These are phyloP conservation scores for Cuniculus paca DNA, from an alignment of 2,797 vertebrate genomes.

Conservation along the genomic window DNA sequence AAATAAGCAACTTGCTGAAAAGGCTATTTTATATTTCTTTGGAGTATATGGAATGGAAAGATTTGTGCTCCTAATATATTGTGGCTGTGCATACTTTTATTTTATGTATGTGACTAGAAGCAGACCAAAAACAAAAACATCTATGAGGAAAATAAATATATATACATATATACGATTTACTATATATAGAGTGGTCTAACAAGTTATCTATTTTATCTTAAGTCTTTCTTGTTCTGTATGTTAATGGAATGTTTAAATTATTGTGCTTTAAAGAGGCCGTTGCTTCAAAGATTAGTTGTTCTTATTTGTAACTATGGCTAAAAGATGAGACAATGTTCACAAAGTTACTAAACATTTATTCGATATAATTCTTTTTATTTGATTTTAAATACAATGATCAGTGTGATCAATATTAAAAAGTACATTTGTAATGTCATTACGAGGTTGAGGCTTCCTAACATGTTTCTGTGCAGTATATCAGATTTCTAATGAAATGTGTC, in stretches of 20 bases:
- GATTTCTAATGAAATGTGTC: conserved; percentile 58
- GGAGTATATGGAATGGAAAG: neutral
- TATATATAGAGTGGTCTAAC: neutral
- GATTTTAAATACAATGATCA: conserved; percentile 36
- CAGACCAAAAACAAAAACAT: conserved; percentile 37
- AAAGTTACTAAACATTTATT: conserved; percentile 33
- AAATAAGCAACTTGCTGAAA: conserved; percentile 45
- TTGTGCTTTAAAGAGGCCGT: neutral
- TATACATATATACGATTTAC: neutral
- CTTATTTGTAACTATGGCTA: conserved; percentile 6
- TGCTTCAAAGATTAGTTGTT: conserved; percentile 33
- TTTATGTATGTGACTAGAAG: neutral
- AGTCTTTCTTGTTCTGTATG: conserved; percentile 18
- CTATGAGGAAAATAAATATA: neutral
- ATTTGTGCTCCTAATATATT: conserved; percentile 20
- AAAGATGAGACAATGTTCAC: neutral
- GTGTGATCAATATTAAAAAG: neutral
- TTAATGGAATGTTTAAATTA: neutral
- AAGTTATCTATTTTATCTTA: conserved; percentile 22
- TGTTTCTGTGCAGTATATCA: neutral
- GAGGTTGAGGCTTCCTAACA: neutral
- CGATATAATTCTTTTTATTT: neutral
- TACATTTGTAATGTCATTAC: neutral
- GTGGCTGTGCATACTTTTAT: neutral
- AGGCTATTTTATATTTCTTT: conserved; percentile 1